Percentiles rank a stretch among this genome's conserved stretches.
phyloP scores from a whole-genome alignment of 2,797 vertebrate species.

The Xenopus petersii region DNA sequence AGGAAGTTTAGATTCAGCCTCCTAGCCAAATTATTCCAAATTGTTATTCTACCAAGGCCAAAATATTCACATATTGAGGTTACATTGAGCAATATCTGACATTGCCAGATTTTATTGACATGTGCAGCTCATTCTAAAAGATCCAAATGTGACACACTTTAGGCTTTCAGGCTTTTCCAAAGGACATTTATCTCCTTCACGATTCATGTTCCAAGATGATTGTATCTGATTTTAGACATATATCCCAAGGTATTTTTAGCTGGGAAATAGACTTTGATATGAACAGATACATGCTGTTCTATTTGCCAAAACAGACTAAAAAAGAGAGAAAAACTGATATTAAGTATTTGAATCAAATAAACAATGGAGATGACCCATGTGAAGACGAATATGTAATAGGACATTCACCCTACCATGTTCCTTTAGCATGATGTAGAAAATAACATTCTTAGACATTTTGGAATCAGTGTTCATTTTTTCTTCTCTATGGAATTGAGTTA shows the following conservation, averaged over 20 bases:
- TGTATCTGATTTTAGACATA: conserved; percentile 67
- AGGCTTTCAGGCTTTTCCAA: conserved; percentile 64
- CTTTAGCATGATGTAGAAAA: too few species aligned
- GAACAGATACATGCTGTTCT: conserved; percentile 58
- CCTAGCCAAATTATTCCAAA: conserved; percentile 36
- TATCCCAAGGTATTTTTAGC: conserved; percentile 66
- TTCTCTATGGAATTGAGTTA: too few species aligned
- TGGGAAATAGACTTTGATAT: conserved; percentile 48
- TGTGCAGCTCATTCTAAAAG: conserved; percentile 58
- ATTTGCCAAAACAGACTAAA: conserved; percentile 51
- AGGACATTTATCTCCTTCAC: conserved; percentile 60
- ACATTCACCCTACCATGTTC: too few species aligned
- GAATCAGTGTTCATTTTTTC: too few species aligned
- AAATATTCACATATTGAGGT: conserved; percentile 40
- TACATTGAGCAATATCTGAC: conserved; percentile 57
- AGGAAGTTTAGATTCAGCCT: conserved; percentile 34
- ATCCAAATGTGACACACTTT: conserved; percentile 60
- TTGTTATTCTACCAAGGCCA: conserved; percentile 37
- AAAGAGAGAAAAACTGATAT: too few species aligned
- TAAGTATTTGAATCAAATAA: too few species aligned
- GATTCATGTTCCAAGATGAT: conserved; percentile 67
- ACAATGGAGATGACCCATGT: too few species aligned
- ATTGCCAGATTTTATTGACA: conserved; percentile 59
- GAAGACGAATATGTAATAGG: too few species aligned
- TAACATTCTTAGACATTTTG: too few species aligned